A percentile compares a stretch with the other conserved stretches of the same genome.
phyloP scores from a whole-genome alignment of 2,797 vertebrate genomes.

The Coracias cyanogaster region DNA sequence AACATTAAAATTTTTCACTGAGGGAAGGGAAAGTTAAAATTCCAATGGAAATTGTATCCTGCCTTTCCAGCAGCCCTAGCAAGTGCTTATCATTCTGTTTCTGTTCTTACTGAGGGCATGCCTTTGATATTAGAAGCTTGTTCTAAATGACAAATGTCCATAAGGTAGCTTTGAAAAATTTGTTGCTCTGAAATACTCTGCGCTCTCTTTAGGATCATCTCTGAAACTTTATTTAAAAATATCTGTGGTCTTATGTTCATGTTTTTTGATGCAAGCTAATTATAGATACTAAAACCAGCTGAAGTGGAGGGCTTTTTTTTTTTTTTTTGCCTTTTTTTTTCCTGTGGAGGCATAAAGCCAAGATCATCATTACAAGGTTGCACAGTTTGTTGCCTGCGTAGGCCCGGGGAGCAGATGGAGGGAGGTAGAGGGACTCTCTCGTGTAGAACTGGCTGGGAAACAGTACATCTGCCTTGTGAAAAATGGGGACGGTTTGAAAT shows the following conservation, averaged over 20 bases:
- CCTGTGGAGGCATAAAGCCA: slow-evolving; percentile 25
- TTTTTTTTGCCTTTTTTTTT: not conserved
- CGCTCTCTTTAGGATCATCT: not conserved
- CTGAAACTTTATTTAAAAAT: slow-evolving; percentile 37
- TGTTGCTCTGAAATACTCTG: not conserved
- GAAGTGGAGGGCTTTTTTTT: not conserved
- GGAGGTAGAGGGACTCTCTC: slow-evolving; percentile 23
- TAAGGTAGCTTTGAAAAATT: slow-evolving; percentile 2
- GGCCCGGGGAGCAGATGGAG: slow-evolving; percentile 58
- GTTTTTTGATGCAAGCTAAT: slow-evolving; percentile 10
- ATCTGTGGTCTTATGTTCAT: not conserved
- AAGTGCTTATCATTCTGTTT: not conserved
- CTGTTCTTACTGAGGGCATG: not conserved
- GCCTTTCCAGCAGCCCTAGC: not conserved
- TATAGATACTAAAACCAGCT: slow-evolving; percentile 27
- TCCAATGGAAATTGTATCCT: slow-evolving; percentile 51
- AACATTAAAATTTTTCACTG: slow-evolving; percentile 25
- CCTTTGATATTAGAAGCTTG: not conserved
- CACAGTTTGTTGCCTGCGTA: slow-evolving; percentile 49
- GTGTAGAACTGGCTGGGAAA: slow-evolving; percentile 63
- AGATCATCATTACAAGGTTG: slow-evolving; percentile 29
- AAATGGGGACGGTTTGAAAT: not conserved
- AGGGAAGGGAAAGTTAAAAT: slow-evolving; percentile 50
- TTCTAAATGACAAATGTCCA: not conserved
- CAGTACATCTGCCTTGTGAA: slow-evolving; percentile 45